Conservation (phyloP, 2,888 invertebrate genomes). For the Hydrotaea diabolus region DNA sequence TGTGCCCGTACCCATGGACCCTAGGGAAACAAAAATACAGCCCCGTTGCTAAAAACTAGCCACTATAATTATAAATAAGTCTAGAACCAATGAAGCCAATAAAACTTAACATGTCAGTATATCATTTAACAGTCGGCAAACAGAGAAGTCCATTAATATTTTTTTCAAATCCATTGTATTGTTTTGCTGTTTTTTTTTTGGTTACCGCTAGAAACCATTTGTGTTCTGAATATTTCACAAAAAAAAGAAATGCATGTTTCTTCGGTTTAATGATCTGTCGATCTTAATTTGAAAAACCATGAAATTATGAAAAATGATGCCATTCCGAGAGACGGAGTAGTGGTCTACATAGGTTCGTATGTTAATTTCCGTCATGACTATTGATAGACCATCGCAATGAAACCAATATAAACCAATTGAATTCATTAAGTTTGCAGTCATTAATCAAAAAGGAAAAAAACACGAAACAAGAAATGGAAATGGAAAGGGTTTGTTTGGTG, state of each 20-base stretch:
- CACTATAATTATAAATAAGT: too few species aligned
- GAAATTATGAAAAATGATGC: conserved; percentile 10
- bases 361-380: conserved; percentile 8
- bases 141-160: too few species aligned
- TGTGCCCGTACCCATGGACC: too few species aligned
- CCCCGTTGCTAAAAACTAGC: too few species aligned
- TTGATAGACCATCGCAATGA: not conserved
- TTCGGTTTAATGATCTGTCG: conserved; percentile 21
- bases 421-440: conserved; percentile 26
- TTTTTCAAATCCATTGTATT: too few species aligned
- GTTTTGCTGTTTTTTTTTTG: too few species aligned
- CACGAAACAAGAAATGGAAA: not conserved
- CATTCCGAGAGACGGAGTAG: not conserved
- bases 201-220: too few species aligned
- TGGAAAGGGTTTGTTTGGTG: not conserved
- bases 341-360: not conserved
- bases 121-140: too few species aligned
- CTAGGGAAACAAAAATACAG: too few species aligned
- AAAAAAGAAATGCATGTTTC: not conserved
- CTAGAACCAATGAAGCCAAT: too few species aligned
- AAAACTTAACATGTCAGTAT: too few species aligned
- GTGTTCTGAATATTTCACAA: not conserved
- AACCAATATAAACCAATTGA: conserved; percentile 19
- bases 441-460: conserved; percentile 2
- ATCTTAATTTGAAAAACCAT: conserved; percentile 4